phyloP scores from a whole-genome alignment of 2,113 vertebrate species.

The Alethe diademata region DNA sequence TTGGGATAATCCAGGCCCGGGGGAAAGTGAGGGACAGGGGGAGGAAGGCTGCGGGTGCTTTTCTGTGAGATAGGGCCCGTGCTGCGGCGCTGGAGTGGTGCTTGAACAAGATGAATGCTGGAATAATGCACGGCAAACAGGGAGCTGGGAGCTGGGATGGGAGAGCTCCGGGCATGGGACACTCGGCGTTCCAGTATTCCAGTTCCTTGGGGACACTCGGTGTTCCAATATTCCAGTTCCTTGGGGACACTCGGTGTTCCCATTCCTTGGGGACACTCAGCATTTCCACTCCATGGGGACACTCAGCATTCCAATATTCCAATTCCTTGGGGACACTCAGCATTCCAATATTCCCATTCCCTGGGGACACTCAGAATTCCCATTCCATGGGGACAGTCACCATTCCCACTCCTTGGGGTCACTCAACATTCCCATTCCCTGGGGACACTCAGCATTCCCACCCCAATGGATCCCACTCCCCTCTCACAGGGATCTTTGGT shows the following conservation, averaged over 20 bases:
- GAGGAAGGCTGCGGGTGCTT: neutral
- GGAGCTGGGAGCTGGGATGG: neutral
- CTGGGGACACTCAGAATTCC: accelerated
- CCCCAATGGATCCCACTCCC: too few relatives aligned
- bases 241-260: accelerated
- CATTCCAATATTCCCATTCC: neutral
- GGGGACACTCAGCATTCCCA: neutral
- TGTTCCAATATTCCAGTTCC: too few relatives aligned
- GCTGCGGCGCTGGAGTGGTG: neutral
- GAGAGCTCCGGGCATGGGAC: neutral
- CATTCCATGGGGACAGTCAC: neutral
- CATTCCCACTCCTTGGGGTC: neutral
- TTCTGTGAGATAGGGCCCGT: neutral
- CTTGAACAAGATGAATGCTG: constrained; percentile 24
- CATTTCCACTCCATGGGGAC: neutral
- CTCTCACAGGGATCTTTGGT: too few relatives aligned
- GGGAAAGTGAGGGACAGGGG: constrained; percentile 36
- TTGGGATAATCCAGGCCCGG: constrained; percentile 54
- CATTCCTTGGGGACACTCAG: neutral
- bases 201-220: accelerated
- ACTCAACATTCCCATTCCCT: accelerated
- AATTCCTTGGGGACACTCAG: accelerated
- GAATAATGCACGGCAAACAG: constrained; percentile 6
- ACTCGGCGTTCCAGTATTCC: accelerated
- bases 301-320: too few relatives aligned